Conservation (phyloP, 2,797 vertebrate species). For the Anas acuta region DNA sequence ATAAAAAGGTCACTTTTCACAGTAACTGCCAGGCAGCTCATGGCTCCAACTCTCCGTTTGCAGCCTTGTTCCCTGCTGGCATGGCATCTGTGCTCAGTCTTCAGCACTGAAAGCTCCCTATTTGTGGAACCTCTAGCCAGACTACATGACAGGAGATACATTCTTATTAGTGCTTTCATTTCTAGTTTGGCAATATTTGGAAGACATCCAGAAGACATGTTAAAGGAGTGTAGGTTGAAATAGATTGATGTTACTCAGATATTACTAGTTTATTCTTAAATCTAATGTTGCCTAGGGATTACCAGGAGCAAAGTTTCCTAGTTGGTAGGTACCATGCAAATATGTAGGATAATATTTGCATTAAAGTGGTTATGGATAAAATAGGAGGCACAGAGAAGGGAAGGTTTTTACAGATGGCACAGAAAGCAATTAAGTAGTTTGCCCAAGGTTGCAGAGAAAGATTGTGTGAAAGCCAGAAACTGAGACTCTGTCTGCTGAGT, state of each 20-base stretch:
- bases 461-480: not conserved
- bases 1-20: conserved; percentile 3
- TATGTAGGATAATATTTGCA: not conserved
- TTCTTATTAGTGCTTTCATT: conserved; percentile 36
- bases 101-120: not conserved
- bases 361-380: not conserved
- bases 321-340: not conserved
- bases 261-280: not conserved
- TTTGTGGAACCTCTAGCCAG: conserved; percentile 21
- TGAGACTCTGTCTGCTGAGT: conserved; percentile 33
- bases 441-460: not conserved
- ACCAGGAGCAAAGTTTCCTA: not conserved
- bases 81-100: conserved; percentile 31
- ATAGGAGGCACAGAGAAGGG: not conserved
- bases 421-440: not conserved
- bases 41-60: conserved; percentile 31
- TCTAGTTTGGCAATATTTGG: conserved; percentile 9
- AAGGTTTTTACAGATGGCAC: not conserved
- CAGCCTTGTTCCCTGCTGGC: conserved; percentile 7
- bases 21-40: conserved; percentile 23
- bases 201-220: not conserved
- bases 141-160: conserved; percentile 19
- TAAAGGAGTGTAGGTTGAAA: not conserved
- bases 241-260: conserved; percentile 4
- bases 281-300: not conserved